Conservation (phyloP, 2,113 vertebrate species). For the Donacobius atricapilla region DNA sequence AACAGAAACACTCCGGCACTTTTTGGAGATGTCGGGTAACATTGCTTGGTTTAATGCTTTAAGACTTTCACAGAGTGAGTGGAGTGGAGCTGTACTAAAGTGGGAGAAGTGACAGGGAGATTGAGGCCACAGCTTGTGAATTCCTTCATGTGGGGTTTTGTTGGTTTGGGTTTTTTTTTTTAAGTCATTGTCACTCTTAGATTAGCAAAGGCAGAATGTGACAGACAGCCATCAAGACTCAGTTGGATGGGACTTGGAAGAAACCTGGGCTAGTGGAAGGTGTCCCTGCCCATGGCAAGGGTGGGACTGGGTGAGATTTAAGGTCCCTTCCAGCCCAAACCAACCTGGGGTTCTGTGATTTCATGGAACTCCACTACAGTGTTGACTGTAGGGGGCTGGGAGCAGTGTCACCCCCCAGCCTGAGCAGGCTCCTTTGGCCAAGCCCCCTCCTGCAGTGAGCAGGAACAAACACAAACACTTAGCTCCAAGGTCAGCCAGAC, state of each 20-base stretch:
- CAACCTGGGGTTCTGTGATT: not conserved
- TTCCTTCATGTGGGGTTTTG: not conserved
- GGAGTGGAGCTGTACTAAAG: not conserved
- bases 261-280: fast-evolving
- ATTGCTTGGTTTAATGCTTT: fast-evolving
- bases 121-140: fast-evolving
- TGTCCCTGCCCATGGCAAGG: not conserved
- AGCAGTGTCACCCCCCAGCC: not conserved
- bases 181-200: not conserved
- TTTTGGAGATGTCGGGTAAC: not conserved
- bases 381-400: not conserved
- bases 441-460: not conserved
- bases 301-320: not conserved
- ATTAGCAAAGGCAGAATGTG: not conserved
- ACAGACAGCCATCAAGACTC: not conserved
- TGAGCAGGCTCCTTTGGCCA: not conserved
- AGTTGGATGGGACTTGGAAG: not conserved
- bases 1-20: not conserved
- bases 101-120: not conserved
- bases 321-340: not conserved
- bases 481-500: not conserved
- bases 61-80: not conserved
- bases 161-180: not conserved
- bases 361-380: not conserved
- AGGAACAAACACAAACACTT: fast-evolving